These are phyloP conservation scores for Onychomys arenicola DNA, from an alignment of 2,797 vertebrate genomes.

Conservation along the genomic window DNA sequence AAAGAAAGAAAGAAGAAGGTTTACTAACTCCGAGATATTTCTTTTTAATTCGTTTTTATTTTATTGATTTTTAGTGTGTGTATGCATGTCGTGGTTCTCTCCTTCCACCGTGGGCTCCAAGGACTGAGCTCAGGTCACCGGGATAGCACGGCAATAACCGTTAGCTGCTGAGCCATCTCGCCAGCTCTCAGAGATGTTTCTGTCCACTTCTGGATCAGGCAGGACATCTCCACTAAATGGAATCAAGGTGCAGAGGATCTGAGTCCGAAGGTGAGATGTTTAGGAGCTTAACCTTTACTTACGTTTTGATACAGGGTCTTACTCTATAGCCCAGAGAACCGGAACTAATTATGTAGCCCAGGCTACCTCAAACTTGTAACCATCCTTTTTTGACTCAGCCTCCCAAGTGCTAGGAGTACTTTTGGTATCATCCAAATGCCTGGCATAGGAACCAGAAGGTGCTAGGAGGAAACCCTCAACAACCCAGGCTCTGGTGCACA, in stretches of 20 bases:
- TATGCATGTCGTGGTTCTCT: background rate
- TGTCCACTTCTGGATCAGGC: background rate
- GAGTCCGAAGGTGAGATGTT: background rate
- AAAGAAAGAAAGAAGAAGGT: background rate
- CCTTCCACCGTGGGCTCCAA: background rate
- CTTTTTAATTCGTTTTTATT: background rate
- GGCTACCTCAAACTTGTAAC: background rate
- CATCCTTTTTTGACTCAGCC: background rate
- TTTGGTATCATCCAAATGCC: background rate
- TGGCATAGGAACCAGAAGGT: background rate
- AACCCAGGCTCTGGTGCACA: background rate
- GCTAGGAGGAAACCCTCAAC: background rate
- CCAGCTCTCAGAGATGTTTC: background rate
- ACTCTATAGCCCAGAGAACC: background rate
- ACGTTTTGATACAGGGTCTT: background rate
- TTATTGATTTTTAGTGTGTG: background rate
- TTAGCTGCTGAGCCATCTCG: background rate
- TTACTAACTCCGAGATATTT: background rate
- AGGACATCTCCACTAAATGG: background rate
- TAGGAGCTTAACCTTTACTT: background rate
- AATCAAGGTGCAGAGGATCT: background rate
- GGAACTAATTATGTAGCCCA: background rate
- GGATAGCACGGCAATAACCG: background rate
- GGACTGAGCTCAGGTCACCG: background rate
- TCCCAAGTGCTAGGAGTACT: background rate